Percentiles rank a stretch among this genome's conserved stretches.
phyloP scores from a whole-genome alignment of 2,888 invertebrate genomes.

The Drosophila niveifrons region DNA sequence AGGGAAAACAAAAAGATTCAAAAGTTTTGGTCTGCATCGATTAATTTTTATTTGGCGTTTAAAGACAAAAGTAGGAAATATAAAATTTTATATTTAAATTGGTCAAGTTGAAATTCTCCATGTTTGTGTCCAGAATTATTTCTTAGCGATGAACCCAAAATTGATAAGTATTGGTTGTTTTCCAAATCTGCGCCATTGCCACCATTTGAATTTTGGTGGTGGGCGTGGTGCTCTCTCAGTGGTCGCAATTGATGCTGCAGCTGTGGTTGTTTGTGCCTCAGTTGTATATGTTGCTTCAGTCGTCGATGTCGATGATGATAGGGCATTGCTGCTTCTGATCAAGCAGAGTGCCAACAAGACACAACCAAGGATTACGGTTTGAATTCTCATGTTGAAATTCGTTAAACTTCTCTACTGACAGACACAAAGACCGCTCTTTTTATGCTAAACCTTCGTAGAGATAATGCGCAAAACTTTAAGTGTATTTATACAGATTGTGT shows the following conservation, averaged over 20 bases:
- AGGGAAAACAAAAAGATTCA: too few species aligned
- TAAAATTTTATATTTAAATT: too few species aligned
- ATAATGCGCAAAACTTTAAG: neutral
- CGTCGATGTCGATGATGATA: neutral
- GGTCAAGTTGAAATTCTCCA: too few species aligned
- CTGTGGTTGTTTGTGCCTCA: neutral
- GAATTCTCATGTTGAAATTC: slow-evolving; percentile 13
- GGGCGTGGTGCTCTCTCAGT: neutral
- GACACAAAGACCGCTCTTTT: neutral
- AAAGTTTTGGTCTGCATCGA: too few species aligned
- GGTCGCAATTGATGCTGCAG: neutral
- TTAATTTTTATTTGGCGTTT: too few species aligned
- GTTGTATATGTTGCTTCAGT: neutral
- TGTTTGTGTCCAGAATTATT: neutral
- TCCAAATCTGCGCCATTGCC: neutral
- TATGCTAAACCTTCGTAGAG: slow-evolving; percentile 2
- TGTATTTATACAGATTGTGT: neutral
- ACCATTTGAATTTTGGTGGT: too few species aligned
- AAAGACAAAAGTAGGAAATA: too few species aligned
- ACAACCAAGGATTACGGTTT: neutral
- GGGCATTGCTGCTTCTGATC: neutral
- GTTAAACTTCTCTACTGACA: neutral
- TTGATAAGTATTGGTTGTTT: neutral
- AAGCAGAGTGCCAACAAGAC: neutral
- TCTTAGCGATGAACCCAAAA: neutral